Percentiles rank a stretch among this genome's conserved stretches.
Conservation (phyloP, 2,113 vertebrate genomes). For the Ailurus styani region DNA sequence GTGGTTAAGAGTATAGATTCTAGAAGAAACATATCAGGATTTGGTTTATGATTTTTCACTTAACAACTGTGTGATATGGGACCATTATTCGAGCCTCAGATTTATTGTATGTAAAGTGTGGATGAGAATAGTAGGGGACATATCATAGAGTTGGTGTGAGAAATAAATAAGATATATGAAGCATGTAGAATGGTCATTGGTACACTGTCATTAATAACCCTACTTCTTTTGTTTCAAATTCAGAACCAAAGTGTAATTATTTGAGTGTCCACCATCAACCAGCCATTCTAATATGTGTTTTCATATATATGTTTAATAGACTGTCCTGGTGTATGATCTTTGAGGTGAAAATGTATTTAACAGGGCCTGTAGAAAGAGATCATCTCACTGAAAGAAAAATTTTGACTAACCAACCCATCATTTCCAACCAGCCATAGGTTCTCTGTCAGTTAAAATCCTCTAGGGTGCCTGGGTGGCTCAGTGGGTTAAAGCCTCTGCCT, state of each 20-base stretch:
- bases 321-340: neutral
- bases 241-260: neutral
- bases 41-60: neutral
- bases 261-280: neutral
- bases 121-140: neutral
- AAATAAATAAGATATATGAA: neutral
- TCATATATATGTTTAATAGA: neutral
- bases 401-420: neutral
- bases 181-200: neutral
- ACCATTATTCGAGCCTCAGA: neutral
- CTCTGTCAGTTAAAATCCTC: neutral
- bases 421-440: neutral
- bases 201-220: neutral
- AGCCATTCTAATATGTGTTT: neutral
- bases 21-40: neutral
- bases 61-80: neutral
- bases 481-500: neutral
- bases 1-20: neutral
- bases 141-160: neutral
- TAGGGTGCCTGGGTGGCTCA: neutral
- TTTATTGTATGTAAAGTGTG: neutral
- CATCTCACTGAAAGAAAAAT: neutral
- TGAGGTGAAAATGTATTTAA: neutral
- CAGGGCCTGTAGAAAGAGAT: neutral
- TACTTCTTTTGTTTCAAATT: neutral